These are phyloP conservation scores for Chelon labrosus DNA, from an alignment of 2,797 vertebrate genomes.

Conservation along the genomic window DNA sequence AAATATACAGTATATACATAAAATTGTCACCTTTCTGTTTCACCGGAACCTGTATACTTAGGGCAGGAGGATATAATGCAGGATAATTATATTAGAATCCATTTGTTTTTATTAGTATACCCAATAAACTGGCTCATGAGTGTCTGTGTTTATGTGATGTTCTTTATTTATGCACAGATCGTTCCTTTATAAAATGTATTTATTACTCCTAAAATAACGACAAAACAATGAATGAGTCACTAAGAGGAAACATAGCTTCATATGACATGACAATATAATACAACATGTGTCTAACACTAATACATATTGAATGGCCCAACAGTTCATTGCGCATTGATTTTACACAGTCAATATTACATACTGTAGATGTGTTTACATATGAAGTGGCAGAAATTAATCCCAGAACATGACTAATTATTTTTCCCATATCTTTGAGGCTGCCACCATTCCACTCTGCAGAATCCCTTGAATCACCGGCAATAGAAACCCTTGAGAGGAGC, in stretches of 20 bases:
- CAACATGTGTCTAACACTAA: background rate
- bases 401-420: background rate
- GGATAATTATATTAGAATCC: too few species aligned
- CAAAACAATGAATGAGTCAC: background rate
- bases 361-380: slow-evolving; percentile 10
- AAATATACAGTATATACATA: too few species aligned
- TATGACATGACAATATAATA: background rate
- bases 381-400: slow-evolving; percentile 2
- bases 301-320: background rate
- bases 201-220: background rate
- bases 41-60: too few species aligned
- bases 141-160: too few species aligned
- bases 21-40: too few species aligned
- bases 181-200: too few species aligned
- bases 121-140: too few species aligned
- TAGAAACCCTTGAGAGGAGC: slow-evolving; percentile 43
- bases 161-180: too few species aligned
- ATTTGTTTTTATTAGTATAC: too few species aligned
- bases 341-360: background rate
- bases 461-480: slow-evolving; percentile 23
- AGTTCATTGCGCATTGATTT: background rate
- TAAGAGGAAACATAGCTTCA: background rate
- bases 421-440: slow-evolving; percentile 15
- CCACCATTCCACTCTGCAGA: background rate
- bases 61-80: too few species aligned